Evolutionary conservation across 2,113 vertebrate species (phyloP).

Genomic region (Podarcis raffonei): DNA sequence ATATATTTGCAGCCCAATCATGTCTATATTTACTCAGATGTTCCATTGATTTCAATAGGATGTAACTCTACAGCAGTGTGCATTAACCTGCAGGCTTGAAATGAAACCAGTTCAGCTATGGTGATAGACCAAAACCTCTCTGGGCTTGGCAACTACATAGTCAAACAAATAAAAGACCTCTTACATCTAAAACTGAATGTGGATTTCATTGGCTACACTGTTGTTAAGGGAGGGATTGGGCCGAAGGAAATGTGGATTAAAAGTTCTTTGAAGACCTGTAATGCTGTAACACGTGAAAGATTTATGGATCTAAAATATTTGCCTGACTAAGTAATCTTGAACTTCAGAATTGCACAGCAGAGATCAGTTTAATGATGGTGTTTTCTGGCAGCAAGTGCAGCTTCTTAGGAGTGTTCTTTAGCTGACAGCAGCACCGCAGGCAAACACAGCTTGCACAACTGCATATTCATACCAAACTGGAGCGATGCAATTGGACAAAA

Average conservation of each 20-base stretch:
- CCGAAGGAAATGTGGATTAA: neutral
- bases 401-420: neutral
- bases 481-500: neutral
- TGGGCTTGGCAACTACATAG: neutral
- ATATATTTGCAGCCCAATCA: neutral
- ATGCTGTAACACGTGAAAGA: neutral
- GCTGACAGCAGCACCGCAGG: neutral
- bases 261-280: neutral
- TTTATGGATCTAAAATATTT: slow-evolving; percentile 3
- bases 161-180: neutral
- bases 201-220: neutral
- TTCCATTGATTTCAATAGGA: neutral
- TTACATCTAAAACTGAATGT: neutral
- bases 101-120: neutral
- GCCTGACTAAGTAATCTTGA: neutral
- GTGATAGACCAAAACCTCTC: neutral
- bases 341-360: neutral
- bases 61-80: neutral
- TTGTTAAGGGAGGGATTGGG: neutral
- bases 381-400: neutral
- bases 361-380: neutral
- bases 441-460: neutral
- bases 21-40: neutral
- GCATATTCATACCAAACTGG: neutral
- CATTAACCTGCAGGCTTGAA: neutral